Evolutionary conservation across 2,797 vertebrate species (phyloP), one percentile per base, ranked within the genome.

Genomic region (Acanthurus lineatus): DNA sequence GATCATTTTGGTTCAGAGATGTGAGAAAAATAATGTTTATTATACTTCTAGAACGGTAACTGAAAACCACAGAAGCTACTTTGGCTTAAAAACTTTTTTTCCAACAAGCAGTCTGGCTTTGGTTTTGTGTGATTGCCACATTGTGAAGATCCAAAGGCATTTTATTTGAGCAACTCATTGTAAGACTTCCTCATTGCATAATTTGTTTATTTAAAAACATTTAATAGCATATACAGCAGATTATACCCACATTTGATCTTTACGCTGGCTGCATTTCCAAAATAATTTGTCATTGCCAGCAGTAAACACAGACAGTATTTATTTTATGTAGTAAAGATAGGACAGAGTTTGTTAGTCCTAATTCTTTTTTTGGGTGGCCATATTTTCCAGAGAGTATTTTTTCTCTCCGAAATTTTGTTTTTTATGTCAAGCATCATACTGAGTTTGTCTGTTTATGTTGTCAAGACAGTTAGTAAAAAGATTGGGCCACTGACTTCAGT

Each of bases 401-500:
- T 32, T 32, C 4, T 45, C 19, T 40, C 16, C 48, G 10, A 40
- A 32, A 48, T 0, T 67, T 35, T 58, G 16, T 28, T 22, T 35
- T 47, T 66, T 47, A 53, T 17, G 45, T 45, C 16, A 38, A 4
- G 22, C 25, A 9, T 62, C 52, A 66, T 64, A 22, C 11, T 4
- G 35, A 62, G 77, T 16, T 19, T 15, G 15, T 45, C 12, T 51
- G 10, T 57, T 64, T 40, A 17, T 40, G 9, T 63, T 69, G 42
- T 75, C 25, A 19, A 38, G 20, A 53, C 56, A 9, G 38, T 80
- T 75, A 75, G 25, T 28, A 16, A 38, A 63, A n/a, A 69, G 45
- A 66, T 42, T 4, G 42, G 3, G 22, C 51, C 63, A 15, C 52
- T 63, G 48, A 48, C 72, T 86, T 85, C 69, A 77, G 65, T 83